Base-by-base conservation (phyloP, 1,140 invertebrate species). In the Drosophila obscura region DNA sequence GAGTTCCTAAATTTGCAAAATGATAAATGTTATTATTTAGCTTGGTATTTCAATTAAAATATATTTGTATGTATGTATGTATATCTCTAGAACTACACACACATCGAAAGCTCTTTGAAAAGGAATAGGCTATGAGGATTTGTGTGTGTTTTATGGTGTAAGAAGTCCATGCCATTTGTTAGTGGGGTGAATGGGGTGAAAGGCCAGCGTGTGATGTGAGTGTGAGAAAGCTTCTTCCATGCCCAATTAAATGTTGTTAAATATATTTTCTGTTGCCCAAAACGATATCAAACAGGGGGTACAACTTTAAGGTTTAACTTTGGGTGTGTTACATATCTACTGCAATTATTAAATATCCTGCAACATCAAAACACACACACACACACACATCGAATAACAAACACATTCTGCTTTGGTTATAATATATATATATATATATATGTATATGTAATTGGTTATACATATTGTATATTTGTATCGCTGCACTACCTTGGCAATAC, bases 401-500 rank as follows among this genome's bases (percentile, higher is more conserved):
- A 64, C 57, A 66, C 60, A 57, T 51, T 28, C 19, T 59, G 57
- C 31, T 41, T 61, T 15, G 26, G 58, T 50, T 50, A 69, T 41
- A 24, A 39, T 41, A 26, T 50, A 31, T 57, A 31, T 8, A 5
- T 31, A 8, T 52, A 63, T 22, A 5, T 16, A 24, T 24, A 24
- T 19, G 22, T 61, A 58, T 44, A 74, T 41, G 39, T 72, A 43
- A 35, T 60, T 66, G 55, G 19, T 19, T 19, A 19, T 19, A 19
- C 19, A 19, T 19, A 19, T 19, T 19, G 19, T 19, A 1, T 53
- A 71, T 22, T 31, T 39, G 60, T 19, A 53, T 60, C 56, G 51
- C 56, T 72, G n/a, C 58, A 92, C 90, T 69, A 94, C 94, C 84
- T 95, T 95, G 41, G 93, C 93, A 77, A 95, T 95, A 75, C 95